These are phyloP conservation scores for Malachius bipustulatus DNA, from an alignment of 2,888 invertebrate genomes.

Conservation along the genomic window DNA sequence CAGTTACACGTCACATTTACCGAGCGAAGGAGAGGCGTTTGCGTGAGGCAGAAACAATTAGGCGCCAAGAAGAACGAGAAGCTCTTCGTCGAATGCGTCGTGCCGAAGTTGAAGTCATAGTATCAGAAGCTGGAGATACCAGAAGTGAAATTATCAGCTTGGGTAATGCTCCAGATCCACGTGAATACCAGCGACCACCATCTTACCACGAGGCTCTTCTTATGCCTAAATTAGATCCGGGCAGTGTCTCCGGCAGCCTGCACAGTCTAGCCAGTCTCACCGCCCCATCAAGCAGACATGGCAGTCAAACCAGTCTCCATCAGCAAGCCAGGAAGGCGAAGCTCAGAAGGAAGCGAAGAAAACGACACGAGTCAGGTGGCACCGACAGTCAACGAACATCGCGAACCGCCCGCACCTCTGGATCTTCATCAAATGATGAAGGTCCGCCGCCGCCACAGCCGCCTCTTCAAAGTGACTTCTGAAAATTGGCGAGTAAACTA, in stretches of 20 bases:
- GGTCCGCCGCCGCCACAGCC: constrained; percentile 16
- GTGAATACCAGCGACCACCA: constrained; percentile 58
- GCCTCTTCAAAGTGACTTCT: constrained; percentile 29
- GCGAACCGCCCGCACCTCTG: constrained; percentile 20
- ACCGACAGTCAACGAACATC: constrained; percentile 23
- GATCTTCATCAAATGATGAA: constrained; percentile 18
- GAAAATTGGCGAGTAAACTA: no score
- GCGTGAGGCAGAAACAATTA: constrained; percentile 37
- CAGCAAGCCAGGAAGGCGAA: constrained; percentile 26
- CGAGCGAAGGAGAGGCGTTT: constrained; percentile 41
- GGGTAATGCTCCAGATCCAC: constrained; percentile 53
- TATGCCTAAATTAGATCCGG: constrained; percentile 56
- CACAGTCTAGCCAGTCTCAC: constrained; percentile 26
- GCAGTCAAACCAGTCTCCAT: no score
- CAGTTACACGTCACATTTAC: constrained; percentile 44
- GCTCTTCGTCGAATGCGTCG: constrained; percentile 38
- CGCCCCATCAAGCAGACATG: constrained; percentile 26
- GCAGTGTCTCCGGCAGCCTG: constrained; percentile 34
- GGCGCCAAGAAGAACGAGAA: constrained; percentile 47
- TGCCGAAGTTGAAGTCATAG: constrained; percentile 34
- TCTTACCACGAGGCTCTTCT: constrained; percentile 66
- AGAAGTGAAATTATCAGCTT: constrained; percentile 30
- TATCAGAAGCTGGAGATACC: constrained; percentile 24
- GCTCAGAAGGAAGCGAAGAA: constrained; percentile 24
- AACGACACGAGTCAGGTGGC: constrained; percentile 23